phyloP scores from a whole-genome alignment of 2,797 vertebrate genomes.

The Chaunax sp. region DNA sequence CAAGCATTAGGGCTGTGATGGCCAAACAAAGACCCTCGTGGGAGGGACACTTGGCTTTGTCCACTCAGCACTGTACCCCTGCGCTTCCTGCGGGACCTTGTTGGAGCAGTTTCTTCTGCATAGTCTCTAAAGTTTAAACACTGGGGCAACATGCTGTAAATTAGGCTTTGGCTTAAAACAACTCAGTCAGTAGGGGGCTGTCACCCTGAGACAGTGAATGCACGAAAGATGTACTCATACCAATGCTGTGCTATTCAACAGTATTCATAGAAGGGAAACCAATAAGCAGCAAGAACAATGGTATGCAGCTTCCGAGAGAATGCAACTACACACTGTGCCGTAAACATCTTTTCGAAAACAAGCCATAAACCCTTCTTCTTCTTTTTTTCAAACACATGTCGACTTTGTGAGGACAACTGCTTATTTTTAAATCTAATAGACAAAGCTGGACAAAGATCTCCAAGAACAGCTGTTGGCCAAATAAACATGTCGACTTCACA shows the following conservation, averaged over 20 bases:
- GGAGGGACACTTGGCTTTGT: constrained; percentile 69
- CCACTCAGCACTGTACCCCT: constrained; percentile 62
- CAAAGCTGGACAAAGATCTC: constrained; percentile 34
- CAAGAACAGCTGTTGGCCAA: constrained; percentile 6
- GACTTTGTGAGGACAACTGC: constrained; percentile 12
- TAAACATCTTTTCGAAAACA: constrained; percentile 16
- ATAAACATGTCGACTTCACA: constrained; percentile 14
- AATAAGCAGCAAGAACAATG: constrained; percentile 32
- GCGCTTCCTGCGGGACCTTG: constrained; percentile 50
- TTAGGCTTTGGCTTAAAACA: constrained; percentile 65
- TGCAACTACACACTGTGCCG: constrained; percentile 24
- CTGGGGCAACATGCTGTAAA: constrained; percentile 73
- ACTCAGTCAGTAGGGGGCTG: constrained; percentile 57
- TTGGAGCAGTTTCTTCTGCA: constrained; percentile 55
- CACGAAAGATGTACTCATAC: constrained; percentile 60
- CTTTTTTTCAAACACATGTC: background rate
- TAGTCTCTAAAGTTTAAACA: constrained; percentile 68
- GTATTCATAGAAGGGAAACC: constrained; percentile 35
- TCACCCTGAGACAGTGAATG: constrained; percentile 28
- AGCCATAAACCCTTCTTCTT: background rate
- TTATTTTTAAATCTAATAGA: constrained; percentile 15
- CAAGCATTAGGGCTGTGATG: constrained; percentile 69
- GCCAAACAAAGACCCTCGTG: constrained; percentile 64
- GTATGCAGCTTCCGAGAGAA: constrained; percentile 30
- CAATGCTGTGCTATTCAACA: constrained; percentile 60